Base-by-base conservation (phyloP, 1,140 invertebrate genomes). In the Leptopilina clavipes region DNA sequence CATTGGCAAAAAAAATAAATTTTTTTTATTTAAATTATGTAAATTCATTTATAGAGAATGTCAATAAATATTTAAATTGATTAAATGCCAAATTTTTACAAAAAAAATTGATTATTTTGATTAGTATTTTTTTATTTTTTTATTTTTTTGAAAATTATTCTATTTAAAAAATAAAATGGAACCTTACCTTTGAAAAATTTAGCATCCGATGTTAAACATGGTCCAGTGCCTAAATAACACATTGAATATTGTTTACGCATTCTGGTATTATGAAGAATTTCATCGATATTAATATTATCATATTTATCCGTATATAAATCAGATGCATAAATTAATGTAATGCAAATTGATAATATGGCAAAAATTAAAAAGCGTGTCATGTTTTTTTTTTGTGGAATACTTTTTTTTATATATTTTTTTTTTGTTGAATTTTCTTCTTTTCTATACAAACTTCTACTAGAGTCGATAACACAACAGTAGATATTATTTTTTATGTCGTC, bases 241-340 rank as follows among this genome's bases (percentile, higher is more conserved):
- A 88, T 85, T 70, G 86, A 86, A 70, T 87, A 87, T 11, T 82
- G 80, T 18, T 72, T 75, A 14, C 83, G 75, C 5, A 77, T 73
- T 0, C 83, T 71, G 0, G 77, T 18, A 48, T 85, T 84, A 0
- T 8, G 8, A n/a, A 87, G 59, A 45, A 84, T 82, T 9, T 2
- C 71, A 0, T 80, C 79, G 0, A 80, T 71, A 44, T 87, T 70
- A 56, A 91, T 81, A 52, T 86, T 80, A 73, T 91, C 89, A 74
- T 86, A 91, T 45, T 88, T 89, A 45, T 82, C 81, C 0, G 88
- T 83, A 71, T 89, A 90, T 0, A 80, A 0, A 59, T 83, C 80
- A 1, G 37, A 17, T n/a, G 11, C 59, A 31, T 6, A 65, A 65
- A 10, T 52, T 6, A 17, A 6, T 52, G n/a, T n/a, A 12, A 31